Evolutionary conservation across 2,797 vertebrate genomes (phyloP).

Genomic region (Oreonectes daqikongensis): DNA sequence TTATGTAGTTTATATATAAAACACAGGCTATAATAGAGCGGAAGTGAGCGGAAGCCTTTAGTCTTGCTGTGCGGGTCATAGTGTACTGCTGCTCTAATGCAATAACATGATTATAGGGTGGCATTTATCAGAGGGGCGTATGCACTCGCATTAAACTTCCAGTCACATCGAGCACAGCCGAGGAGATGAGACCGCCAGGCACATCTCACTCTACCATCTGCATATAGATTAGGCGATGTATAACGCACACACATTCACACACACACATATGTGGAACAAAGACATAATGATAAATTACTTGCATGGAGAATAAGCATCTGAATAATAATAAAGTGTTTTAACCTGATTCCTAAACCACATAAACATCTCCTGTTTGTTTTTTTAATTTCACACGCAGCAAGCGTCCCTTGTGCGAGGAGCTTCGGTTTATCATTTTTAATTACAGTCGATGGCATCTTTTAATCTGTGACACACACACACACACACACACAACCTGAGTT

Average conservation of each 20-base stretch:
- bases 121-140: constrained; percentile 66
- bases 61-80: constrained; percentile 63
- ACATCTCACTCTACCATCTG: constrained; percentile 68
- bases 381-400: constrained; percentile 6
- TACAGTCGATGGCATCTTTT: constrained; percentile 35
- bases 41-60: constrained; percentile 34
- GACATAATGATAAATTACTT: constrained; percentile 9
- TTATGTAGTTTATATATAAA: constrained; percentile 45
- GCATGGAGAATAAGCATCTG: neutral
- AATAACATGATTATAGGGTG: constrained; percentile 71
- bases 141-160: constrained; percentile 67
- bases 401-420: no score
- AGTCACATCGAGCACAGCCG: constrained; percentile 74
- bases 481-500: constrained; percentile 23
- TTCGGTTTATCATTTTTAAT: constrained; percentile 44
- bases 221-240: constrained; percentile 73
- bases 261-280: constrained; percentile 28
- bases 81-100: constrained; percentile 68
- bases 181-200: constrained; percentile 66
- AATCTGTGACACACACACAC: constrained; percentile 25
- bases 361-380: constrained; percentile 26
- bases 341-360: neutral
- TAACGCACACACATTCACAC: constrained; percentile 35
- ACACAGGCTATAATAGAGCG: constrained; percentile 48
- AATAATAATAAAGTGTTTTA: constrained; percentile 8